Conservation (phyloP, 2,888 invertebrate species). For the Clanis bilineata region DNA sequence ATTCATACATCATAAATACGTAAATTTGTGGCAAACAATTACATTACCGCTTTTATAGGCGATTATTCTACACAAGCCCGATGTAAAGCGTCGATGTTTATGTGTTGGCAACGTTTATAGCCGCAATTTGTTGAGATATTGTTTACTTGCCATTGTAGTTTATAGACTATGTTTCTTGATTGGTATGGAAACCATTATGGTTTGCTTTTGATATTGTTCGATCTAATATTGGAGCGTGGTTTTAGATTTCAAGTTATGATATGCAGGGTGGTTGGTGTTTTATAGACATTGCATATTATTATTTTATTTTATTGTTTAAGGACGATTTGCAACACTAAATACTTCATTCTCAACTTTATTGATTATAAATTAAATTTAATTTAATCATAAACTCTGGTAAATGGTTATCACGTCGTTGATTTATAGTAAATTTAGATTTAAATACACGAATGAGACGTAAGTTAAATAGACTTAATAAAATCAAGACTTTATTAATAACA, state of each 20-base stretch:
- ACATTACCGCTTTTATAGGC: slow-evolving; percentile 24
- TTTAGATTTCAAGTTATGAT: neutral
- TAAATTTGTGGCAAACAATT: slow-evolving; percentile 17
- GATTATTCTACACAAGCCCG: slow-evolving; percentile 14
- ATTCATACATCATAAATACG: slow-evolving; percentile 14
- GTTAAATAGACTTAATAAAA: too few species aligned
- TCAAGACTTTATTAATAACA: too few species aligned
- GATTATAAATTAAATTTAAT: too few species aligned
- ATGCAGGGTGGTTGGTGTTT: too few species aligned
- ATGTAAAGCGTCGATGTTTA: slow-evolving; percentile 14
- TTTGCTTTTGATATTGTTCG: neutral
- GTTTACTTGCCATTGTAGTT: slow-evolving; percentile 7
- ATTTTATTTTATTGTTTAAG: too few species aligned
- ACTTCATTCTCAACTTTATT: too few species aligned
- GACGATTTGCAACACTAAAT: too few species aligned
- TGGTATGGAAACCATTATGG: neutral
- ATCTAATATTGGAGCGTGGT: neutral
- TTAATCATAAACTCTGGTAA: too few species aligned
- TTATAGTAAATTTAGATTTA: too few species aligned
- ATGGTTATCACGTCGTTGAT: too few species aligned
- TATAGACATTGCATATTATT: too few species aligned
- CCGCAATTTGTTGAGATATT: slow-evolving; percentile 30
- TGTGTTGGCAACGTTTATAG: slow-evolving; percentile 28
- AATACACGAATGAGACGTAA: too few species aligned
- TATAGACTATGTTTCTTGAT: slow-evolving; percentile 8